Evolutionary conservation across 1,140 invertebrate species (phyloP).

Genomic region (Rhopalosiphum padi): DNA sequence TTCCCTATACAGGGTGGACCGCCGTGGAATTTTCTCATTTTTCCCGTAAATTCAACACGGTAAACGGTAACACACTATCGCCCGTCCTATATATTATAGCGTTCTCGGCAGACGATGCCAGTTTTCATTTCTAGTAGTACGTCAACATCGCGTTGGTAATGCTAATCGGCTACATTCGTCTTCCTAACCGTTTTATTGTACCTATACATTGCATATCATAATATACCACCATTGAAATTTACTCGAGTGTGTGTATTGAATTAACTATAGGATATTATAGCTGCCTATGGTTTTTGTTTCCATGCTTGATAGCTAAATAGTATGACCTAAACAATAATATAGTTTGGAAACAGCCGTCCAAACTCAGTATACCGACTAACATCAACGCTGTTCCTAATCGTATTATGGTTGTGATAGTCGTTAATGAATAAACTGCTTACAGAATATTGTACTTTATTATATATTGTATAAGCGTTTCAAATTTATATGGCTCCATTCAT

Average conservation of each 20-base stretch:
- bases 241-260: not conserved
- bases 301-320: not conserved
- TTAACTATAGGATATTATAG: not conserved
- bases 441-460: not conserved
- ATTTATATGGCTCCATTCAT: not conserved
- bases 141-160: not conserved
- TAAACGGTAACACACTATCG: not conserved
- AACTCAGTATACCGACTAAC: not conserved
- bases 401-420: not conserved
- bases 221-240: not conserved
- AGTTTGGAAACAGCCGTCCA: not conserved
- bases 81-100: not conserved
- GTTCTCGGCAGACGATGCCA: not conserved
- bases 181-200: not conserved
- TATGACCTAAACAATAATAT: not conserved
- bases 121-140: not conserved
- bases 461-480: not conserved
- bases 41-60: not conserved
- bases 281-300: not conserved
- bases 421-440: not conserved
- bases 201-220: not conserved
- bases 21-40: not conserved
- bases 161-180: not conserved
- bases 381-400: not conserved
- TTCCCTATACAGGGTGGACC: not conserved